Percentiles rank a stretch among this genome's conserved stretches.
These are phyloP conservation scores for Chunga burmeisteri DNA, from an alignment of 2,113 vertebrate species.

Conservation along the genomic window DNA sequence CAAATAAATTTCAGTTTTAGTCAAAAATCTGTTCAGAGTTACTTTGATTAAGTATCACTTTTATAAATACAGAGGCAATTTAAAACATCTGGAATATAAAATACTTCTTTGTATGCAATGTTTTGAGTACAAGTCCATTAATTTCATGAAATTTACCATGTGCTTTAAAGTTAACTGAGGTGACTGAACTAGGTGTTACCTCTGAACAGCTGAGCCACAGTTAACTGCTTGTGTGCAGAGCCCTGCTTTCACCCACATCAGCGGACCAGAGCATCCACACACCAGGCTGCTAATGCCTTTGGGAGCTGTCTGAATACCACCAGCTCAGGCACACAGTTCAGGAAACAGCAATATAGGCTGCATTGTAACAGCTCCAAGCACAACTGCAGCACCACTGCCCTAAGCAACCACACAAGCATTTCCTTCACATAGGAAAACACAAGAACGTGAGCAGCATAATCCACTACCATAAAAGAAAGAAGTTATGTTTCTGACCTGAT, in stretches of 20 bases:
- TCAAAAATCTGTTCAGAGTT: neutral
- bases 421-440: neutral
- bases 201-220: constrained; percentile 6
- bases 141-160: neutral
- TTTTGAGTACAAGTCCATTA: neutral
- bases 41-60: neutral
- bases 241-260: neutral
- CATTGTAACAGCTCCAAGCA: neutral
- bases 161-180: constrained; percentile 22
- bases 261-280: neutral
- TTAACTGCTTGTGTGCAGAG: neutral
- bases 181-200: constrained; percentile 32
- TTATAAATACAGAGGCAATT: neutral
- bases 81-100: constrained; percentile 40
- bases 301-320: neutral
- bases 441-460: neutral
- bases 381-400: neutral
- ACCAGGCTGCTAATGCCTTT: neutral
- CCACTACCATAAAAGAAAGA: neutral
- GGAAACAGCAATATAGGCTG: neutral
- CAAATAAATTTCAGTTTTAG: neutral
- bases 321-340: neutral
- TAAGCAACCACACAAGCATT: neutral
- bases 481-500: neutral
- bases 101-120: neutral